Evolutionary conservation across 2,888 invertebrate genomes (phyloP).

Genomic region (Zhuqinia jingwanae): DNA sequence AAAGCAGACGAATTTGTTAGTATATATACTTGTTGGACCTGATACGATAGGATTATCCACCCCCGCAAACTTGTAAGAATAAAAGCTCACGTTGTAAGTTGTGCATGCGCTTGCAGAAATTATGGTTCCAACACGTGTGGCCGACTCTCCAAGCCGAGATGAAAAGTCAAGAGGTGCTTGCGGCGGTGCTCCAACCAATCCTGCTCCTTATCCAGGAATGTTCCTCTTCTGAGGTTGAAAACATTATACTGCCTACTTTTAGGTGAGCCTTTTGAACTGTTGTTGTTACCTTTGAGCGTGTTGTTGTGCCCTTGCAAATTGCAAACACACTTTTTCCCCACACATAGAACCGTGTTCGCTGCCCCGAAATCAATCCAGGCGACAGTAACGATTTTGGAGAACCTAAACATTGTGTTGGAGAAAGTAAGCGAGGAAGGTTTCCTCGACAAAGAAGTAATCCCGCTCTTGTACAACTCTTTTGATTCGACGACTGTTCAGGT

Average conservation of each 20-base stretch:
- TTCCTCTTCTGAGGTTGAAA: constrained; percentile 89
- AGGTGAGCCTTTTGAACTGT: constrained; percentile 80
- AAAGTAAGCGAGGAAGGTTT: constrained; percentile 90
- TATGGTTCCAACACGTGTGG: constrained; percentile 97
- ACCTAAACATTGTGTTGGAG: constrained; percentile 92
- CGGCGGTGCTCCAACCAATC: constrained; percentile 88
- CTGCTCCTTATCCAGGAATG: constrained; percentile 91
- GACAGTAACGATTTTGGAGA: constrained; percentile 93
- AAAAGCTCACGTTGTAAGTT: too few species aligned
- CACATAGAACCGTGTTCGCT: constrained; percentile 87
- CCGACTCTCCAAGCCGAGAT: constrained; percentile 91
- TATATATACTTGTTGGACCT: too few species aligned
- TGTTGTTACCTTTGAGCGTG: neutral
- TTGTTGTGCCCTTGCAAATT: too few species aligned
- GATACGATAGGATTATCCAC: too few species aligned
- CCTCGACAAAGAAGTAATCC: constrained; percentile 90
- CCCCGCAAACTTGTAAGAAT: too few species aligned
- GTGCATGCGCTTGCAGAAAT: constrained; percentile 91
- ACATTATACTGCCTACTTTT: constrained; percentile 89
- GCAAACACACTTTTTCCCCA: neutral
- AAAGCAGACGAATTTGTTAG: too few species aligned
- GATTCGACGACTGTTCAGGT: constrained; percentile 94
- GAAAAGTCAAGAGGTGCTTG: constrained; percentile 91
- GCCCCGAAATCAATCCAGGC: constrained; percentile 92
- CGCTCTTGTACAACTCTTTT: constrained; percentile 92